Evolutionary conservation across 2,888 invertebrate genomes (phyloP), one percentile per base, ranked within the genome.

Genomic region (Matsumyia berberina): DNA sequence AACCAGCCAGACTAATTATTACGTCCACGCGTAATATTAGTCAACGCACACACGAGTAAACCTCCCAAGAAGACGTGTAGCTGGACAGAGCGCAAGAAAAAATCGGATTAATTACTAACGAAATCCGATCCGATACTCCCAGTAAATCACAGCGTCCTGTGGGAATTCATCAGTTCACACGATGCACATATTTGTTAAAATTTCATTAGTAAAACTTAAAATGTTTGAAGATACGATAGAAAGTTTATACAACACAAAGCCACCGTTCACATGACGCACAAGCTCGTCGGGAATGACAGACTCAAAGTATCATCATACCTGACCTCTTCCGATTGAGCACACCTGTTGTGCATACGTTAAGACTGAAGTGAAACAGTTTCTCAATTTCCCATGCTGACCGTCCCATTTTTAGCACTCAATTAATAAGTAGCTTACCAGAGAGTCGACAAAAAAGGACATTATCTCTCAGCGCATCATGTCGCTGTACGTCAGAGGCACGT

Each of bases 91-190:
- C 35, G 37, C 69, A 31, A 46, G 33, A 19, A 49, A 60, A 78
- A 66, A 73, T 76, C 70, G 58, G 79, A 85, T 80, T 74, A 62
- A 80, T 85, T 80, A 70, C 80, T 8, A 35, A 19, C 33, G 85
- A 76, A 85, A 85, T 58, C n/a, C 9, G 70, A 85, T 79, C 51
- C 69, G 31, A 51, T 76, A n/a, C 33, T 33, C 58, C 12, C 37
- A 80, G 85, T 85, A 85, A 85, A 79, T 85, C 85, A 85, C 85
- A 46, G 73, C 33, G 79, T 85, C 85, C 85, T 80, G 70, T 85
- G 85, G 70, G 85, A 85, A 85, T 76, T 35, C 39, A 55, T 53
- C 49, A 70, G 69, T 85, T 85, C 85, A 80, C 80, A 85, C 64
- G 80, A 70, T 24, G 35, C 57, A 62, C 46, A 42, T 44, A 46